Evolutionary conservation across 2,888 invertebrate species (phyloP).

Genomic region (Sthenelais limicola): DNA sequence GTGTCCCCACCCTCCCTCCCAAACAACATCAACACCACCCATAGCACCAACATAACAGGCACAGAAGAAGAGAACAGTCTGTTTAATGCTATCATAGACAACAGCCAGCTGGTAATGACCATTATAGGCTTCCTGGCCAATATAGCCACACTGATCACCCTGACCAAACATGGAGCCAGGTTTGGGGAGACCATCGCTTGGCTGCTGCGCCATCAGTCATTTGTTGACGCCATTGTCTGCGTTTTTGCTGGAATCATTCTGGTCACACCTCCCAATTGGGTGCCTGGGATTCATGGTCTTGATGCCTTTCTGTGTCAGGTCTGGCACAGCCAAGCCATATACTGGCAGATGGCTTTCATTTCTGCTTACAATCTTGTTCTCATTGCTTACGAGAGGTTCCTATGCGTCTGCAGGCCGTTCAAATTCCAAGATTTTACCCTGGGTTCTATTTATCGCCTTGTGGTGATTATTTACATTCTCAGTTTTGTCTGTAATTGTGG

Average conservation of each 20-base stretch:
- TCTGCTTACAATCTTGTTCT: slow-evolving; percentile 32
- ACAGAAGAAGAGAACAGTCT: no score
- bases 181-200: background rate
- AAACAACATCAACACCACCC: no score
- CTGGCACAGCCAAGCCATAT: slow-evolving; percentile 35
- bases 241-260: background rate
- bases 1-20: no score
- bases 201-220: slow-evolving; percentile 17
- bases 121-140: background rate
- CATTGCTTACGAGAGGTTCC: slow-evolving; percentile 28
- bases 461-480: no score
- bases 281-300: background rate
- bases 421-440: no score
- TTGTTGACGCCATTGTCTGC: slow-evolving; percentile 28
- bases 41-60: no score
- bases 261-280: background rate
- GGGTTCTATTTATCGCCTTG: no score
- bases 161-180: background rate
- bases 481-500: slow-evolving; percentile 1
- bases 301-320: slow-evolving; percentile 35
- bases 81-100: slow-evolving; percentile 2
- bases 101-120: background rate
- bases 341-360: background rate
- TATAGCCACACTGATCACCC: background rate
- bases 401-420: slow-evolving; percentile 20